Evolutionary conservation across 2,113 vertebrate species (phyloP), one percentile per base, ranked within the genome.

Genomic region (Amblyornis subalaris): DNA sequence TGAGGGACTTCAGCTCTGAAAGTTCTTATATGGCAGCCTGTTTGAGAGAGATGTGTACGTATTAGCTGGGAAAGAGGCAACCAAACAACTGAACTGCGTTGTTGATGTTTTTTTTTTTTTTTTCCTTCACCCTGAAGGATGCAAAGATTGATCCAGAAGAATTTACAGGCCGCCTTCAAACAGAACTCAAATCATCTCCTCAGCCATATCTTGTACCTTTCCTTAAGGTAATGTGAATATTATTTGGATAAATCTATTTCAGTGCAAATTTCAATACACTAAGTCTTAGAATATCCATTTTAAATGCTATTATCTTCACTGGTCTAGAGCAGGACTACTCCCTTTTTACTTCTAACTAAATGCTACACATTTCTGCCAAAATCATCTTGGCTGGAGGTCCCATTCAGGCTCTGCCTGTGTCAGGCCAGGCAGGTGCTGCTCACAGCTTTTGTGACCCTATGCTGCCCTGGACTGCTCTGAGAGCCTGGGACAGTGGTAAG

Each of bases 151-250:
- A 99, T 73, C 98, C 98, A 4, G 98, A 99, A 94, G 98, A 99
- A 96, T 99, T 99, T 97, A 99, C 98, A 91, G 98, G 97, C 94
- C 98, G 98, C 54, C 97, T 99, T 88, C 98, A 99, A 40, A 97
- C 98, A 4, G 98, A 99, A 89, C 98, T 99, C 40, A 99, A 99
- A 97, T 99, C 98, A 24, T 99, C 98, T 80, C 98, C 98, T 16
- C 98, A 99, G 97, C 98, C 98, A 66, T 99, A 99, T 97, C 98
- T 99, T 94, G 98, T 99, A 85, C 98, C 98, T 83, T 99, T 99
- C 92, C 98, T 99, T 67, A 99, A 99, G 98, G 98, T 99, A 93
- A 81, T 11, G 55, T 53, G 53, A 33, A 25, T 51, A 14, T 44
- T 74, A 5, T 24, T 81, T 64, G 73, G 42, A 38, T 60, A 29